Base-by-base conservation (phyloP, 2,797 vertebrate genomes). In the Coreius guichenoti region DNA sequence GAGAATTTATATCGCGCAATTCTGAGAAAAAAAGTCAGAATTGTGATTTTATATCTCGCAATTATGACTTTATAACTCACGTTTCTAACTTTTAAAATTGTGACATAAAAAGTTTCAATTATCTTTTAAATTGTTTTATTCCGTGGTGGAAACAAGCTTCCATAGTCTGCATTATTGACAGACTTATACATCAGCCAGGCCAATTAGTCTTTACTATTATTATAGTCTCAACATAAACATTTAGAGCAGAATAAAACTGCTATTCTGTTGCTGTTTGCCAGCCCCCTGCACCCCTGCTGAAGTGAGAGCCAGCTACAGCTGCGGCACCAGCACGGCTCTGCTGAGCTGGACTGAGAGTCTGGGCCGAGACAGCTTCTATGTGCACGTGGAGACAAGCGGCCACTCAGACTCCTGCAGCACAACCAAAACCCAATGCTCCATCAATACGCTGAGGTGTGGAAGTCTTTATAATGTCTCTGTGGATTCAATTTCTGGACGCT, bases 231-330 rank as follows among this genome's bases (percentile, higher is more conserved):
- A 29, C 26, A 26, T 54, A 29, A 61, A 47, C 39, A 19, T 70
- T 39, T 17, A 26, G 31, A 81, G 13, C 3, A 16, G 4, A 45
- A 5, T 83, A 51, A 85, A 54, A 47, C 75, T 70, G 1, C 21
- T 51, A 17, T 72, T 75, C 72, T 39, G 77, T 14, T 72, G 5
- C 13, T 43, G 45, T 85, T 47, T 84, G 29, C 74, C 84, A 96
- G 95, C 91, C 0, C 95, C 95, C 16, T 96, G 95, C 23, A 92
- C 91, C 21, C 95, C 95, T n/a, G 33, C 82, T 3, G 89, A 90
- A 0, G 89, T 95, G 75, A 80, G 31, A 0, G n/a, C 83, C 79
- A 63, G 86, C 1, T 94, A 94, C 88, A 88, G 84, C 43, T 95
- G 95, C 31, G 88, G 74, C 0, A 92, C 92, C 2, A 90, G 90